Base-by-base conservation (phyloP, 2,888 invertebrate genomes). In the Trichacis sp. region DNA sequence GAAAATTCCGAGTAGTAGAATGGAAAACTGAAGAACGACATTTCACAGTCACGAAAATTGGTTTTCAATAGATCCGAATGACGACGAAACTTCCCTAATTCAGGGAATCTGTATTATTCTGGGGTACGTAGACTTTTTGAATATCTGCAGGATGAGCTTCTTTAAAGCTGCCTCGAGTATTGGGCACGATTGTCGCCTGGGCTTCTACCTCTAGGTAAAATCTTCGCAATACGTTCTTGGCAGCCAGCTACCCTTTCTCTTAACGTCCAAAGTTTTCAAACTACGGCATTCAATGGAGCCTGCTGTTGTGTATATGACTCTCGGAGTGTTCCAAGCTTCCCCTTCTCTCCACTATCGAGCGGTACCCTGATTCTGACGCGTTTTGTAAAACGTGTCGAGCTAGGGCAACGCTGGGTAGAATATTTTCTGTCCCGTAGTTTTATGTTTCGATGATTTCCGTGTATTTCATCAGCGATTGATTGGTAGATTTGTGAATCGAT, bases 201-300 rank as follows among this genome's bases (percentile, higher is more conserved):
- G 65, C 46, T 55, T 60, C 49, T 53, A 42, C 58, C 55, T 62
- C 43, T 48, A 33, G 54, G 50, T 64, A 73, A 72, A 76, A 75
- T 75, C 79, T 81, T 80, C 78, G 80, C 81, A 83, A 80, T 83
- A 79, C 80, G 79, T 80, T 79, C 79, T 79, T 75, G 74, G 74
- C 79, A 79, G 76, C 74, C 71, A 76, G 73, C 77, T 76, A 78
- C 81, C 81, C 83, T 80, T 83, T 81, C 82, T 79, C 81, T 82
- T 81, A 83, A 82, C 80, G 81, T 82, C 76, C 77, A 81, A 83
- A 85, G 83, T 85, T 85, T 83, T 83, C 82, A 82, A 82, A 80
- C 80, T 83, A 77, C 79, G 78, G 80, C 80, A 76, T 80, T 83
- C 78, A 81, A 79, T 79, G 77, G 78, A 72, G 72, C 73, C 74